Evolutionary conservation across 2,113 vertebrate species (phyloP).

Genomic region (Perccottus glenii): DNA sequence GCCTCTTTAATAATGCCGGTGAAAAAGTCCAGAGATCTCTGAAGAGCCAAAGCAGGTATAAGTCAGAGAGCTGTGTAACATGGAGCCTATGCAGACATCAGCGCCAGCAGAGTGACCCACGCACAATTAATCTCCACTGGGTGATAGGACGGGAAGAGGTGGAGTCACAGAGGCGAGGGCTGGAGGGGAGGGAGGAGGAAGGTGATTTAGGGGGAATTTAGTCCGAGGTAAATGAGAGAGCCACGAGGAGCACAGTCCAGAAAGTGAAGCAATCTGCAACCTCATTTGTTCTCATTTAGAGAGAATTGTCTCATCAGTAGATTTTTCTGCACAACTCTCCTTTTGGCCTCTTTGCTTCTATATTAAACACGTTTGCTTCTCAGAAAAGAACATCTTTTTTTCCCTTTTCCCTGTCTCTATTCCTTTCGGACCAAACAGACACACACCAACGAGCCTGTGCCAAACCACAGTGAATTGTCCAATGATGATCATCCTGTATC

Average conservation of each 20-base stretch:
- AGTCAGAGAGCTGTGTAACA: conserved; percentile 2
- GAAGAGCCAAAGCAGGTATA: conserved; percentile 10
- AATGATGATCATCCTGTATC: conserved; percentile 24
- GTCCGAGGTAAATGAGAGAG: conserved; percentile 22
- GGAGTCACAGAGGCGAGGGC: conserved; percentile 30
- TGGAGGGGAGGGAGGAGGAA: conserved; percentile 6
- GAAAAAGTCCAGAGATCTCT: background rate
- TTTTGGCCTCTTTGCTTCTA: conserved; percentile 5
- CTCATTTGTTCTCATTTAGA: conserved; percentile 70
- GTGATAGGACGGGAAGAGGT: conserved; percentile 44
- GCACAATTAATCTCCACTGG: conserved; percentile 73
- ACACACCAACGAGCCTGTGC: conserved; percentile 4
- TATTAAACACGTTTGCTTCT: background rate
- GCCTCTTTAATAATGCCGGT: background rate
- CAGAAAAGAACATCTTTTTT: background rate
- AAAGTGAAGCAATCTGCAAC: conserved; percentile 50
- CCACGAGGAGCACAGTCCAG: conserved; percentile 1
- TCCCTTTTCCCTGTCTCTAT: background rate
- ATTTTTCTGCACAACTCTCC: conserved; percentile 25
- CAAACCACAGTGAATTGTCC: conserved; percentile 48
- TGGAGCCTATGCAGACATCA: conserved; percentile 33
- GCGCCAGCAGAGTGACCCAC: conserved; percentile 55
- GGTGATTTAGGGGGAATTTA: conserved; percentile 46
- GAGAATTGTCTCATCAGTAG: conserved; percentile 66
- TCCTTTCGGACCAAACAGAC: background rate